These are phyloP conservation scores for Diplodus sargus DNA, from an alignment of 2,797 vertebrate species.

Conservation along the genomic window DNA sequence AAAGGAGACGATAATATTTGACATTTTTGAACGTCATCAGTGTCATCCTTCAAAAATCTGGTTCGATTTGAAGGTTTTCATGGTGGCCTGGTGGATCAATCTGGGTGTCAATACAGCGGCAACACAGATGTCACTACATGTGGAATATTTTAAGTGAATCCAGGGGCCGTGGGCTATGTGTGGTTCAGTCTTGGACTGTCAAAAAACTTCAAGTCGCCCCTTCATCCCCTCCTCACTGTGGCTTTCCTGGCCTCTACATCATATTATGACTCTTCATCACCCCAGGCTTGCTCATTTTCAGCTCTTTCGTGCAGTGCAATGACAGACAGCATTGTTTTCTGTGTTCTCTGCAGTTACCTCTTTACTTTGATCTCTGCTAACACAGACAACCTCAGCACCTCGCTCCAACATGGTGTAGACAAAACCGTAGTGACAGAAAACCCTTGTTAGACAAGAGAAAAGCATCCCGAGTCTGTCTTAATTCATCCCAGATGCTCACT, in stretches of 20 bases:
- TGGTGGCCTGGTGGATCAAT: constrained; percentile 52
- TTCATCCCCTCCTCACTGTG: constrained; percentile 17
- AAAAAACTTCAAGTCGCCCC: constrained; percentile 39
- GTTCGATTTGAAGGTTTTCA: constrained; percentile 35
- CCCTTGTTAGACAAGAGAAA: constrained; percentile 50
- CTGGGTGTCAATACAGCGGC: constrained; percentile 25
- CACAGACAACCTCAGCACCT: constrained; percentile 10
- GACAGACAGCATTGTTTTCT: constrained; percentile 46
- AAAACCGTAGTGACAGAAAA: constrained; percentile 53
- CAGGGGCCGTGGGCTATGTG: constrained; percentile 50
- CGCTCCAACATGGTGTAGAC: constrained; percentile 20
- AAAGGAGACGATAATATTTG: background rate
- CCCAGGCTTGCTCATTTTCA: constrained; percentile 26
- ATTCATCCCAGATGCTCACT: constrained; percentile 59
- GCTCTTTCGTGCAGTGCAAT: constrained; percentile 28
- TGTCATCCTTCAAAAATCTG: constrained; percentile 18
- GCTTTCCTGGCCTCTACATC: constrained; percentile 29
- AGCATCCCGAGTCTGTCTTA: constrained; percentile 40
- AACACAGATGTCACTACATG: constrained; percentile 66
- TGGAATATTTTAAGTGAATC: constrained; percentile 70
- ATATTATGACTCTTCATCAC: constrained; percentile 40
- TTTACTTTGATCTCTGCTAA: constrained; percentile 45
- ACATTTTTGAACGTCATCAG: background rate
- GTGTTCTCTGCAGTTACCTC: constrained; percentile 29
- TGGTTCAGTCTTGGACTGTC: constrained; percentile 60